These are phyloP conservation scores for Dendrocincla tyrannina DNA, from an alignment of 2,797 vertebrate genomes.

Conservation along the genomic window DNA sequence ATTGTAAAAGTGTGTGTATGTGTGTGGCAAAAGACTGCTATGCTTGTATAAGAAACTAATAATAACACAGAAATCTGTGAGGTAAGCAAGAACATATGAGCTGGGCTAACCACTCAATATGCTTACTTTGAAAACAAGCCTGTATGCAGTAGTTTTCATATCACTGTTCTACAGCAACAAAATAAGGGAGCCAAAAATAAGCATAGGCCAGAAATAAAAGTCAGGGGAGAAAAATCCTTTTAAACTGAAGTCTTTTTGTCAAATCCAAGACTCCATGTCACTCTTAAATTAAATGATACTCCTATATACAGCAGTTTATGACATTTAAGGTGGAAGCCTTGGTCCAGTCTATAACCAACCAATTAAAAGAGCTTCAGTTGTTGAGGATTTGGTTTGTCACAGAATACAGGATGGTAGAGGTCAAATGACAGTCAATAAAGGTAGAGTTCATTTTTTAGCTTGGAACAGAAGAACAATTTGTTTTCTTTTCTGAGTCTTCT, in stretches of 20 bases:
- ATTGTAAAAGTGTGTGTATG: not conserved
- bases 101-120: not conserved
- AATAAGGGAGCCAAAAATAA: not conserved
- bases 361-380: not conserved
- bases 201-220: not conserved
- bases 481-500: not conserved
- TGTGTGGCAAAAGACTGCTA: not conserved
- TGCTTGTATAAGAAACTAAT: not conserved
- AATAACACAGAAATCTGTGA: not conserved
- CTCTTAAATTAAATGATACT: not conserved
- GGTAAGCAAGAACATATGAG: slow-evolving; percentile 7
- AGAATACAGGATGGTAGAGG: not conserved
- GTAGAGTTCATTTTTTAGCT: not conserved
- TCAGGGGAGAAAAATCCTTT: not conserved
- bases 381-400: not conserved
- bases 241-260: not conserved
- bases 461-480: not conserved
- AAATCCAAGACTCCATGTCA: not conserved
- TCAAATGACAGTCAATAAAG: not conserved
- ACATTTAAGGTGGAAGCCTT: not conserved
- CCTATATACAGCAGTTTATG: not conserved
- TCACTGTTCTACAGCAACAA: not conserved
- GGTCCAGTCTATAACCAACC: not conserved
- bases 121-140: not conserved
- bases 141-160: not conserved